These are phyloP conservation scores for Antheraea pernyi DNA, from an alignment of 1,140 invertebrate genomes.

Conservation along the genomic window DNA sequence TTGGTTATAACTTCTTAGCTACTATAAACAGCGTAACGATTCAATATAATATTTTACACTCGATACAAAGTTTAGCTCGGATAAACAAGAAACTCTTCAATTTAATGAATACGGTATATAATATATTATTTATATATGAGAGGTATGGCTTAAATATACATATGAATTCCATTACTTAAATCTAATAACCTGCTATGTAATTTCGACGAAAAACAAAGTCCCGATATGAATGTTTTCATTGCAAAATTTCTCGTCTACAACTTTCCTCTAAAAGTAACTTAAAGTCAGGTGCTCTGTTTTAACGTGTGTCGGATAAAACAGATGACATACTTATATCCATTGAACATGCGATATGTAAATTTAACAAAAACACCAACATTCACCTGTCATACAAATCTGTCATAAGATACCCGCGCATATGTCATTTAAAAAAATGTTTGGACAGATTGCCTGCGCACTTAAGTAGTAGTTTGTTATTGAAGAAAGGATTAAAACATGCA, in stretches of 20 bases:
- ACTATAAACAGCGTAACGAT: too few species aligned
- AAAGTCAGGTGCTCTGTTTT: conserved; percentile 6
- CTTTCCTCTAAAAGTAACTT: not conserved
- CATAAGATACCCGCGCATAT: conserved; percentile 34
- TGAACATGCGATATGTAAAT: conserved; percentile 35
- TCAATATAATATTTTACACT: too few species aligned
- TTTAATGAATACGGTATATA: too few species aligned
- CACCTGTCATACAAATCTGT: conserved; percentile 36
- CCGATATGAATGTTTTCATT: not conserved
- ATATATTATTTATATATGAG: too few species aligned
- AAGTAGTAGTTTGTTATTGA: conserved; percentile 13
- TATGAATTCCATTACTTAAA: too few species aligned
- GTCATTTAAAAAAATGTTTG: conserved; percentile 22
- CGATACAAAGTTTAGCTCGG: too few species aligned
- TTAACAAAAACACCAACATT: conserved; percentile 26
- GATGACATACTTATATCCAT: conserved; percentile 35
- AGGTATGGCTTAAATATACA: too few species aligned
- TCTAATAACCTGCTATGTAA: too few species aligned
- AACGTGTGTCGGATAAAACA: conserved; percentile 22
- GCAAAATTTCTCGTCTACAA: not conserved
- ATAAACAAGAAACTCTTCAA: too few species aligned
- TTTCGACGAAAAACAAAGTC: too few species aligned
- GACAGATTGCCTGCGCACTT: conserved; percentile 24
- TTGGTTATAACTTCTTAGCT: too few species aligned
- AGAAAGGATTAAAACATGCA: conserved; percentile 7